Base-by-base conservation (phyloP, 2,888 invertebrate genomes). In the Perizoma affinitatum region DNA sequence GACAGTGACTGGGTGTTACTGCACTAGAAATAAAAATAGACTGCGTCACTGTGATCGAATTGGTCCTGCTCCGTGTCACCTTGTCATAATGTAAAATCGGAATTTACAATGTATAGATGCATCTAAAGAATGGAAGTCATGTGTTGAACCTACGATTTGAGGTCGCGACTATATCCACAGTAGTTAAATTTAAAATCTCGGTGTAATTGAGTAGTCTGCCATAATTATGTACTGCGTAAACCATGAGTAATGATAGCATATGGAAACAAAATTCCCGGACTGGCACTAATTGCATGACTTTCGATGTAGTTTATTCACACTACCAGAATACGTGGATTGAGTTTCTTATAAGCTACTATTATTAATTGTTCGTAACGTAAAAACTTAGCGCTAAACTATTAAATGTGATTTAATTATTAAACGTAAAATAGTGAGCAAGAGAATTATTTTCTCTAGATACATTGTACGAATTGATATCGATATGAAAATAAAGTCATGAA, bases 401-500 rank as follows among this genome's bases (percentile, higher is more conserved):
- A 76, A 86, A 88, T 90, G 90, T 90, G 89, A 90, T 90, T 82
- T 88, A 62, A 84, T 82, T 76, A 79, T 74, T 69, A 71, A 82
- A 79, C 78, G 74, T 86, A 78, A 74, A 78, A 73, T 83, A 85
- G 80, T 79, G 78, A 82, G 71, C 70, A 75, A 78, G 79, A 63
- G 78, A 79, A 80, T 79, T 83, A 84, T 86, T 86, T 87, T 86
- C 84, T 84, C 82, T 87, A 86, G 82, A 82, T 79, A 22, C 38
- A 4, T 42, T 88, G 86, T 88, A 87, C 79, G 86, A 82, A 83
- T 85, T 83, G 82, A 86, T 83, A 84, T 83, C 80, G 74, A 84
- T 84, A 83, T 79, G 78, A 44, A 83, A 88, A 87, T 88, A 90
- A 90, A 90, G 81, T 88, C 87, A 83, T 83, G 80, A 79, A 86